Evolutionary conservation across 1,140 invertebrate species (phyloP), one percentile per base, ranked within the genome.

Genomic region (Aphis gossypii): DNA sequence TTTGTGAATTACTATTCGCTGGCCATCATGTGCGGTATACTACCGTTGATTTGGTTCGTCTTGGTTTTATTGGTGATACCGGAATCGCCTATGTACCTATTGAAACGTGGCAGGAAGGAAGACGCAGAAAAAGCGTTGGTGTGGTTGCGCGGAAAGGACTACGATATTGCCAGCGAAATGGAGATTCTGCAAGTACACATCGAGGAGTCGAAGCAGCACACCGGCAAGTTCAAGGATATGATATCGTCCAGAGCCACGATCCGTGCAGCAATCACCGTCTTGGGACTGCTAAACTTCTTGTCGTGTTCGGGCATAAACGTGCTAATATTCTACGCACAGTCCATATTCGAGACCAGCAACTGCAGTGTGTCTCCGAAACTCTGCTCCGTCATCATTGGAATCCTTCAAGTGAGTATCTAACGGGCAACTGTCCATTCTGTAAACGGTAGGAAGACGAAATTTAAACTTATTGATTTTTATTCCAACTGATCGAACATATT

Each of bases 111-210:
- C 20, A 94, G 87, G 35, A 93, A 93, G 41, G 82, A 94, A 44
- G 94, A 94, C 14, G 95, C 95, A 6, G 94, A 94, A 93, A 84
- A 88, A 94, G 35, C 94, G 95, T 95, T 95, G 93, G 95, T 46
- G 94, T 94, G 38, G 94, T 95, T 98, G 23, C 96, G 98, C 41
- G 97, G 94, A 18, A 94, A 95, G 1, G 95, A 96, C 7, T 97
- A 97, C 94, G 96, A 98, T 93, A 96, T 97, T 30, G 96, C 96
- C 56, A 96, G 97, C n/a, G 98, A 99, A 95, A 95, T 98, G 94
- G 96, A 96, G 18, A 96, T 96, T 94, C 95, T 97, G 30, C 95
- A 96, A 88, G 95, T 95, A 23, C 96, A 97, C 93, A 95, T 96
- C 83, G 95, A 96, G 54, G 96, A 97, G 94, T 95, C 96, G 51